phyloP scores from a whole-genome alignment of 1,140 invertebrate genomes.

The Chionoecetes opilio region DNA sequence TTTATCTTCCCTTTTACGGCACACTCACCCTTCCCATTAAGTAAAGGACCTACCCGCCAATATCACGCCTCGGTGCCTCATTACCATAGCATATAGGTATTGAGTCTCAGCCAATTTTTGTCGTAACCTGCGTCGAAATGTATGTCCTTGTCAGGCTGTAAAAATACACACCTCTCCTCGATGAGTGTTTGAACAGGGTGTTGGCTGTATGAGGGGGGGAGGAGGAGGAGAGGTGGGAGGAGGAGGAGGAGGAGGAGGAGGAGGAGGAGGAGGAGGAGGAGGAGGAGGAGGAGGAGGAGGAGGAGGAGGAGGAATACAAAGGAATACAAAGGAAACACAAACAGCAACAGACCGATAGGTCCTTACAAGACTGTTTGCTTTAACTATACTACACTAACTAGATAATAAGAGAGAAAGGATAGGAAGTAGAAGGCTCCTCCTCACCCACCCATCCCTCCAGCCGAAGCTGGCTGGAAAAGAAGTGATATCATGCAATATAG shows the following conservation, averaged over 20 bases:
- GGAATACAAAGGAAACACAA: no score
- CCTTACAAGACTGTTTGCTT: no score
- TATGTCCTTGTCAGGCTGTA: not conserved
- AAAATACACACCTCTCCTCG: not conserved
- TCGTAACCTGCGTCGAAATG: not conserved
- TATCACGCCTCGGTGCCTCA: not conserved
- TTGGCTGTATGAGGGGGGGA: not conserved
- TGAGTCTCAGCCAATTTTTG: constrained; percentile 2
- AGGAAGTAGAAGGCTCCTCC: no score
- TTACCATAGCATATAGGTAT: not conserved
- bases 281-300: not conserved
- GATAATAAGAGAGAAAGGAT: no score
- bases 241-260: not conserved
- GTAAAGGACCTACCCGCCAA: not conserved
- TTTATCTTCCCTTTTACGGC: not conserved
- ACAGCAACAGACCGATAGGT: no score
- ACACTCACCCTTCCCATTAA: no score
- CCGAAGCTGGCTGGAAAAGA: no score
- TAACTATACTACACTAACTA: no score
- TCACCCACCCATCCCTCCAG: no score
- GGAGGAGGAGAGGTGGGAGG: not conserved
- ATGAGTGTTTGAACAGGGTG: not conserved
- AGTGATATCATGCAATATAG: no score
- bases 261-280: not conserved
- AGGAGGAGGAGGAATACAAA: not conserved